A percentile compares a stretch with the other conserved stretches of the same genome.
phyloP scores from a whole-genome alignment of 1,140 invertebrate genomes.

The Drosophila sucinea region DNA sequence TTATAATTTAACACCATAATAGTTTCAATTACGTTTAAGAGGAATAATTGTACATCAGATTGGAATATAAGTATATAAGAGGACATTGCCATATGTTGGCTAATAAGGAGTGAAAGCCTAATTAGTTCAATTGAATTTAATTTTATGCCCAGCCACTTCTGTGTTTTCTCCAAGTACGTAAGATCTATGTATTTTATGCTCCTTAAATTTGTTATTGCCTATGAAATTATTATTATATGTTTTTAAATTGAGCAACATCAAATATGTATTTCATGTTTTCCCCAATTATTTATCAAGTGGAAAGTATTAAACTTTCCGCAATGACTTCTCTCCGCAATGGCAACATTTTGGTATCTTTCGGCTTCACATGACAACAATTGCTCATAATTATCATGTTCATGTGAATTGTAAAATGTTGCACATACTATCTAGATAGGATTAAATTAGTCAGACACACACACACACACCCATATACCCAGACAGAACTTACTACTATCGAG shows the following conservation, averaged over 20 bases:
- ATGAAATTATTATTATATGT: too few species aligned
- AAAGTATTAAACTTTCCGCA: neutral
- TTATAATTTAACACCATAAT: neutral
- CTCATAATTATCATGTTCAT: slow-evolving; percentile 58
- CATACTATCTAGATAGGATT: slow-evolving; percentile 42
- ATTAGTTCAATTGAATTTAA: too few species aligned
- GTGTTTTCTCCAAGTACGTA: too few species aligned
- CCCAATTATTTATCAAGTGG: neutral
- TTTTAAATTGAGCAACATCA: too few species aligned
- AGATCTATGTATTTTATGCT: too few species aligned
- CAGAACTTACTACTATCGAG: neutral
- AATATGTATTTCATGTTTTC: too few species aligned
- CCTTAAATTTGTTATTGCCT: too few species aligned
- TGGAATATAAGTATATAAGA: neutral
- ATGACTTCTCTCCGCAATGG: neutral
- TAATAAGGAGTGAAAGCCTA: too few species aligned
- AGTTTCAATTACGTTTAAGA: neutral
- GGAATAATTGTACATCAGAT: neutral
- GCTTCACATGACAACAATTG: slow-evolving; percentile 48
- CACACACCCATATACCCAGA: slow-evolving; percentile 5
- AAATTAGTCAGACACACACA: slow-evolving; percentile 34
- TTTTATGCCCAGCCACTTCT: too few species aligned
- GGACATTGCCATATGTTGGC: too few species aligned
- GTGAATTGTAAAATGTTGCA: slow-evolving; percentile 63
- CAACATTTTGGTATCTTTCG: slow-evolving; percentile 4